Evolutionary conservation across 2,888 invertebrate genomes (phyloP).

Genomic region (Oscheius sp.): DNA sequence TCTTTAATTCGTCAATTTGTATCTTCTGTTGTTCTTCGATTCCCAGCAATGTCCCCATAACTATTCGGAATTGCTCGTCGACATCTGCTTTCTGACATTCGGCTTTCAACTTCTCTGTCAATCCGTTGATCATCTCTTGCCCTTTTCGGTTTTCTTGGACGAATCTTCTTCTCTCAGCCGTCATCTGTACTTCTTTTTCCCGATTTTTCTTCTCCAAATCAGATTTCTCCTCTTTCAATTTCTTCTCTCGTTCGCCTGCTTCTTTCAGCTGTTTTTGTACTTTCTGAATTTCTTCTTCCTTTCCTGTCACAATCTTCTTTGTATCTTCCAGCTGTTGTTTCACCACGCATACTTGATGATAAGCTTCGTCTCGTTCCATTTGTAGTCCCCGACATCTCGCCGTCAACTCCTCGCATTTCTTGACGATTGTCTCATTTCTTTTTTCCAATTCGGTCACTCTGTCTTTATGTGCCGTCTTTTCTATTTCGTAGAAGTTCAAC

Average conservation of each 20-base stretch:
- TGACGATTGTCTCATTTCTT: slow-evolving; percentile 21
- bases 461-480: background rate
- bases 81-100: background rate
- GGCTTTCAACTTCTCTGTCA: background rate
- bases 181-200: slow-evolving; percentile 1
- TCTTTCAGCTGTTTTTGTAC: background rate
- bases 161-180: background rate
- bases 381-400: background rate
- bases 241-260: background rate
- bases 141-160: background rate
- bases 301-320: background rate
- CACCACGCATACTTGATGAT: background rate
- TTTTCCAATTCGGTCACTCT: background rate
- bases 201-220: background rate
- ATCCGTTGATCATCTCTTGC: background rate
- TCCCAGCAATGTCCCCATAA: slow-evolving; percentile 14
- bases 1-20: slow-evolving; percentile 2
- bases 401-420: slow-evolving; percentile 23
- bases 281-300: background rate
- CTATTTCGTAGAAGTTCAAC: background rate
- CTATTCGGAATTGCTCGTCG: background rate
- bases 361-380: slow-evolving; percentile 7
- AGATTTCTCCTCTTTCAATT: background rate
- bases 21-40: slow-evolving; percentile 15
- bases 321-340: background rate